Evolutionary conservation across 2,113 vertebrate genomes (phyloP).

Genomic region (Pluvianellus socialis): DNA sequence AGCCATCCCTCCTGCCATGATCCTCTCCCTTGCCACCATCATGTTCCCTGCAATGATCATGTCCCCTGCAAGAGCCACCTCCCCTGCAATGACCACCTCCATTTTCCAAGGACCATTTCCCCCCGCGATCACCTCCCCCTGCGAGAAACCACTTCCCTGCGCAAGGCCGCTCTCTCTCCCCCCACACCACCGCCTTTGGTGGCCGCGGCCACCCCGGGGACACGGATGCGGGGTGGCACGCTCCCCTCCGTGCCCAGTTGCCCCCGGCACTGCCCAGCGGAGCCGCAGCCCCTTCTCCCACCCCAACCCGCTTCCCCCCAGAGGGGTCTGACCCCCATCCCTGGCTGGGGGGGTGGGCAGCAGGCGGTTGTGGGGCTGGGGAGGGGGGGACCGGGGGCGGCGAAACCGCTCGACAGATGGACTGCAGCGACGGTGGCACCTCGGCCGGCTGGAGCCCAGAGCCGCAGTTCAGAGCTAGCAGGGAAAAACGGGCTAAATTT

Average conservation of each 20-base stretch:
- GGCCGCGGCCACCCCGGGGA: rapidly evolving
- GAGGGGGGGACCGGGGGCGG: background rate
- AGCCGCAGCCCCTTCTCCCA: background rate
- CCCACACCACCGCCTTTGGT: rapidly evolving
- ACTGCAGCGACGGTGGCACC: constrained; percentile 43
- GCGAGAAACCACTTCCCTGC: background rate
- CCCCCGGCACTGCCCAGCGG: rapidly evolving
- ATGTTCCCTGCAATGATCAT: background rate
- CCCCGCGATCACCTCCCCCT: background rate
- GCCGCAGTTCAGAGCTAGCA: constrained; percentile 56
- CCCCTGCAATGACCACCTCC: background rate
- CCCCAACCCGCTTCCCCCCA: background rate
- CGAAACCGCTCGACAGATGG: constrained; percentile 56
- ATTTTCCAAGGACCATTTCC: background rate
- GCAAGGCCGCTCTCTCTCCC: background rate
- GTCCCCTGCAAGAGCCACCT: background rate
- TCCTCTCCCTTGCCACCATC: background rate
- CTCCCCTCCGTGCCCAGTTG: background rate
- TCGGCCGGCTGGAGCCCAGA: constrained; percentile 57
- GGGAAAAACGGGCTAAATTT: constrained; percentile 65
- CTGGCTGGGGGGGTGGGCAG: background rate
- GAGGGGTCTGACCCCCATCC: background rate
- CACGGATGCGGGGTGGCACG: too few species aligned
- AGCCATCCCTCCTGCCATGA: background rate
- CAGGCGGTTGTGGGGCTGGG: background rate